Evolutionary conservation across 92 coral and sea anemone species (phyloP).

Genomic region (Palythoa caribaeorum): DNA sequence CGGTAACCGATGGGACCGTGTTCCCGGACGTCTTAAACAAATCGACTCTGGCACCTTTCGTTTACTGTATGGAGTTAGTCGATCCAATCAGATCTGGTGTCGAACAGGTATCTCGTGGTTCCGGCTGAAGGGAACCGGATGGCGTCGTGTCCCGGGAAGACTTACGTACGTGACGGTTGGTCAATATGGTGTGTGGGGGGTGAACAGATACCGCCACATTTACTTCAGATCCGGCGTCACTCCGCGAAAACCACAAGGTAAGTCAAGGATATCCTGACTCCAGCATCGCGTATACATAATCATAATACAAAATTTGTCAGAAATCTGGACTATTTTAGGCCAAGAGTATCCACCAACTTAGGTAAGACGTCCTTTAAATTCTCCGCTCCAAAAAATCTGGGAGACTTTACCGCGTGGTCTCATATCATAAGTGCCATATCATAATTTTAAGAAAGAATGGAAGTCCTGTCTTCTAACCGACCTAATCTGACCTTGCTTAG

Average conservation of each 20-base stretch:
- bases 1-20: slow-evolving; percentile 30
- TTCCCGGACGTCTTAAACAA: slow-evolving; percentile 51
- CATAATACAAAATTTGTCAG: too few relatives aligned
- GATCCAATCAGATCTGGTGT: slow-evolving; percentile 36
- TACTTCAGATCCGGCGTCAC: slow-evolving; percentile 37
- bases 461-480: too few relatives aligned
- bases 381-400: too few relatives aligned
- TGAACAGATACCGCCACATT: slow-evolving; percentile 43
- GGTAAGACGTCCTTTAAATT: too few relatives aligned
- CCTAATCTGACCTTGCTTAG: too few relatives aligned
- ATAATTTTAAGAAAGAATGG: too few relatives aligned
- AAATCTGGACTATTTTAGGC: too few relatives aligned
- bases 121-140: slow-evolving; percentile 24
- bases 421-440: too few relatives aligned
- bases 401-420: too few relatives aligned
- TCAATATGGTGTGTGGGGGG: slow-evolving; percentile 59
- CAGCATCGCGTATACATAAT: too few relatives aligned
- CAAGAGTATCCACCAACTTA: too few relatives aligned
- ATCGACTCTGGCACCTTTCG: slow-evolving; percentile 53
- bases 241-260: slow-evolving; percentile 18
- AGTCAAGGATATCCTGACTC: too few relatives aligned
- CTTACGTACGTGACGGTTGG: slow-evolving; percentile 49
- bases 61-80: slow-evolving; percentile 54
- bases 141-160: slow-evolving; percentile 47
- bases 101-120: slow-evolving; percentile 24